Conservation (phyloP, 2,113 vertebrate genomes). For the Malurus elegans region DNA sequence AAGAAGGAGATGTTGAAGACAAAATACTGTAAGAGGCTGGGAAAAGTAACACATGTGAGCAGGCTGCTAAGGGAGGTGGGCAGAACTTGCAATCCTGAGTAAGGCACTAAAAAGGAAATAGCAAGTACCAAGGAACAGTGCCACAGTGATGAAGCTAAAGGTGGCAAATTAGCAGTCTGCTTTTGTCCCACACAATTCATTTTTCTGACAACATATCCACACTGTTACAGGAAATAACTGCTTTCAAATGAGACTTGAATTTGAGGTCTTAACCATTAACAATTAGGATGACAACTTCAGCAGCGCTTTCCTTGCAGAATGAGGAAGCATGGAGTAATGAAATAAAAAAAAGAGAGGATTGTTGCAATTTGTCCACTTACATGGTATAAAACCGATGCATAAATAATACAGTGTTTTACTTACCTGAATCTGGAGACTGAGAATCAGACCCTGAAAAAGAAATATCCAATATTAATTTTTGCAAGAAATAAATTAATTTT, state of each 20-base stretch:
- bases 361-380: background rate
- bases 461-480: background rate
- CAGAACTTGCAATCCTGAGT: background rate
- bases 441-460: conserved; percentile 85
- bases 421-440: conserved; percentile 93
- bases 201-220: background rate
- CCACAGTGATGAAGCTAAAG: background rate
- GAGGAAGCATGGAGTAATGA: background rate
- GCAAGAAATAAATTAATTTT: background rate
- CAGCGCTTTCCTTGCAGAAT: background rate
- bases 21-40: background rate
- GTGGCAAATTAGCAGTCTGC: background rate
- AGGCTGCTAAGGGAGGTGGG: background rate
- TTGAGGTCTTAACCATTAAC: background rate
- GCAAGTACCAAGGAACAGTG: background rate
- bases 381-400: background rate
- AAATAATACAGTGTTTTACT: conserved; percentile 40
- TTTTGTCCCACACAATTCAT: background rate
- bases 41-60: background rate
- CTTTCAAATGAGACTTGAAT: conserved; percentile 1
- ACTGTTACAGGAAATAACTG: background rate
- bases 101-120: background rate
- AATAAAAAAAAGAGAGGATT: background rate
- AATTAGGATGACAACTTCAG: background rate
- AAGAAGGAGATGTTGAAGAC: background rate